Conservation (phyloP, 2,888 invertebrate species). For the Stenolophus ochropezus region DNA sequence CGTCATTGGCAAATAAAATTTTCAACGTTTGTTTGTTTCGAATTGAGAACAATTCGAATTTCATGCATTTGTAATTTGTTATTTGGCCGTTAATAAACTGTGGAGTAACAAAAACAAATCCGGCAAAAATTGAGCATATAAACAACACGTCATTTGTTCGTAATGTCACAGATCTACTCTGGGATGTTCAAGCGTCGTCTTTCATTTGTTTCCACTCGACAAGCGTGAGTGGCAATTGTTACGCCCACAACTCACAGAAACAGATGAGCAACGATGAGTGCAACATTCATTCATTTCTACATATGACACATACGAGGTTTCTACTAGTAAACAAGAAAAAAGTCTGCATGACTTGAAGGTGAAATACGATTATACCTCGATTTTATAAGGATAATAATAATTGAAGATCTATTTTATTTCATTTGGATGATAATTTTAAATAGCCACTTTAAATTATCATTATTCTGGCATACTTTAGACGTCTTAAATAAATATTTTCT, state of each 20-base stretch:
- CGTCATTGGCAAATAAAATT: no score
- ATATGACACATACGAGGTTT: background rate
- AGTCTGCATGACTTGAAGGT: background rate
- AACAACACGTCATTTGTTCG: background rate
- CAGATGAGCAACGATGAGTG: background rate
- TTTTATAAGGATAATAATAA: no score
- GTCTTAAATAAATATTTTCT: no score
- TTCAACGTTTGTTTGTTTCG: background rate
- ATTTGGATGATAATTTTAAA: no score
- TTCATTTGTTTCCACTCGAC: background rate
- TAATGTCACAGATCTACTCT: background rate
- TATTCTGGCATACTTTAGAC: no score
- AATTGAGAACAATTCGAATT: background rate
- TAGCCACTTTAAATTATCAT: no score
- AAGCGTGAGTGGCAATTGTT: constrained; percentile 19
- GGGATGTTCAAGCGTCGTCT: background rate
- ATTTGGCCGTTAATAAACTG: background rate
- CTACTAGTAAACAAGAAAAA: background rate
- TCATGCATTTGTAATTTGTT: constrained; percentile 18
- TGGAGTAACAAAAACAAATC: background rate
- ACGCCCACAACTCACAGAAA: background rate
- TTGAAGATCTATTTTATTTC: no score
- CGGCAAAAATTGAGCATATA: background rate
- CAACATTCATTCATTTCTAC: background rate
- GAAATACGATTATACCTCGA: no score